Evolutionary conservation across 2,888 invertebrate genomes (phyloP).

Genomic region (Anticlea derivata): DNA sequence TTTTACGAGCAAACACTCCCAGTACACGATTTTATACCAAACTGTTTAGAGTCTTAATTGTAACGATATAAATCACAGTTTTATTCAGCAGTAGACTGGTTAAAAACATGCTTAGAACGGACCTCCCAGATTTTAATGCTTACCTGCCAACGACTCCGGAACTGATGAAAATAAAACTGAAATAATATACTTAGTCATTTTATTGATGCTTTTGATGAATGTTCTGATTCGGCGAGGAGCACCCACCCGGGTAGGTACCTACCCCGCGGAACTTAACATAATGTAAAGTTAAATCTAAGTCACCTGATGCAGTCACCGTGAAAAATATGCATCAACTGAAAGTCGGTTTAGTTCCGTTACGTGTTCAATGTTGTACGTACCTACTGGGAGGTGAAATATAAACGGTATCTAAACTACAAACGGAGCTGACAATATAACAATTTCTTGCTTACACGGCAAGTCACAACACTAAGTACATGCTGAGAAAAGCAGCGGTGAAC

Average conservation of each 20-base stretch:
- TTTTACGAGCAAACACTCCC: conserved; percentile 25
- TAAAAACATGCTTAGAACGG: background rate
- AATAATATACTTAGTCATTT: conserved; percentile 14
- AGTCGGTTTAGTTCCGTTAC: no score
- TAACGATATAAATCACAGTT: conserved; percentile 10
- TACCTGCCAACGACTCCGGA: conserved; percentile 13
- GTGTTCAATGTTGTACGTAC: no score
- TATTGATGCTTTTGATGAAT: conserved; percentile 8
- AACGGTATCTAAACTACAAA: no score
- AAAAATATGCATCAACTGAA: background rate
- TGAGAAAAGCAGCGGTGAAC: no score
- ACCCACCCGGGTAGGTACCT: background rate
- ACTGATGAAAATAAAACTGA: conserved; percentile 13
- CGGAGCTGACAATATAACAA: no score
- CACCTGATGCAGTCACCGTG: background rate
- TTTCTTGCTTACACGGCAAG: no score
- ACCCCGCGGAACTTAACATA: no score
- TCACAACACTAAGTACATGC: no score
- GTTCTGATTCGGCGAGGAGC: background rate
- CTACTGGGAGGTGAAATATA: no score
- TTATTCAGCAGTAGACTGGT: background rate
- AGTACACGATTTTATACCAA: conserved; percentile 2
- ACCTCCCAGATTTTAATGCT: conserved; percentile 29
- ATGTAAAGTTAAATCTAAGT: background rate
- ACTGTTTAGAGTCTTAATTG: conserved; percentile 3